Conservation (phyloP, 1,140 invertebrate genomes). For the Capitella teleta region DNA sequence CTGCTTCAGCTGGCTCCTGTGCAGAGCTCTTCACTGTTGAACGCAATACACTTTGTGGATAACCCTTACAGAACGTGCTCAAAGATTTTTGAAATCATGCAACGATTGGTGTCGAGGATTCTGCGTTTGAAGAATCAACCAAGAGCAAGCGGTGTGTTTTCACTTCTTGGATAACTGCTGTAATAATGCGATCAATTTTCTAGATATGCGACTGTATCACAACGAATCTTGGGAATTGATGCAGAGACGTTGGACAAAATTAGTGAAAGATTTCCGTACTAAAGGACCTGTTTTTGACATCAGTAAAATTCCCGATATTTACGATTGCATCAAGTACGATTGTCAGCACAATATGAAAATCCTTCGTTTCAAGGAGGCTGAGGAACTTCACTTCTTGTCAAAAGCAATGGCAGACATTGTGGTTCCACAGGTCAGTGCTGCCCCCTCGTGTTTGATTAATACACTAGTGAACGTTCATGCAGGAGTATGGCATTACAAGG, state of each 20-base stretch:
- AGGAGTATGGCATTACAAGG: conserved; percentile 93
- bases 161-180: neutral
- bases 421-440: conserved; percentile 73
- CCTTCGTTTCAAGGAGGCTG: conserved; percentile 81
- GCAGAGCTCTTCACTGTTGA: conserved; percentile 50
- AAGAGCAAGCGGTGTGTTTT: conserved; percentile 25
- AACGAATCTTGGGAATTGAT: conserved; percentile 98
- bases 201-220: conserved; percentile 63
- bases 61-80: conserved; percentile 91
- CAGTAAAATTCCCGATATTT: conserved; percentile 98
- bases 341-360: conserved; percentile 95
- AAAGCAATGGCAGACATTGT: conserved; percentile 96
- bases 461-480: conserved; percentile 15
- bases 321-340: conserved; percentile 98
- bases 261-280: conserved; percentile 93
- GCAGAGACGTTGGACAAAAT: conserved; percentile 93
- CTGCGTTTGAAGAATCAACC: conserved; percentile 48
- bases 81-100: conserved; percentile 73
- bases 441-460: neutral
- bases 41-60: conserved; percentile 87
- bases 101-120: conserved; percentile 73
- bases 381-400: conserved; percentile 87
- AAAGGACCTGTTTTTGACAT: conserved; percentile 89
- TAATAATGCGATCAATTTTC: neutral
- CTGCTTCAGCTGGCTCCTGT: conserved; percentile 27